Evolutionary conservation across 2,113 vertebrate species (phyloP).

Genomic region (Pterocles gutturalis): DNA sequence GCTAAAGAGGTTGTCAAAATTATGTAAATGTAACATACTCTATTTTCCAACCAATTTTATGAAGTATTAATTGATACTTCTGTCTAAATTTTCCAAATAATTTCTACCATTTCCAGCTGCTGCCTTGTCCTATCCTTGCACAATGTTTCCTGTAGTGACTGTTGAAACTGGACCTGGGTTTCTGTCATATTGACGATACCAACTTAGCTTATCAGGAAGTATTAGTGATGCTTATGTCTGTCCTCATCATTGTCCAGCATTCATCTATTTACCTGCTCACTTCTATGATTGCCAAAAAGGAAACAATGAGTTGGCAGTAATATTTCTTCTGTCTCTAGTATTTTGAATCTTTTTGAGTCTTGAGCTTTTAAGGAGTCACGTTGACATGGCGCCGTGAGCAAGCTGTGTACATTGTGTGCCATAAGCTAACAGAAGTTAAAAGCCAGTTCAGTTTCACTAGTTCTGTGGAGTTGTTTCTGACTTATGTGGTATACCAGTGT

Average conservation of each 20-base stretch:
- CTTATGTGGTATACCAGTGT: fast-evolving
- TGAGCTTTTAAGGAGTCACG: neutral
- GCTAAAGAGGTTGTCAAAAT: neutral
- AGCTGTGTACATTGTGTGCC: neutral
- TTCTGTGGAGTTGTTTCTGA: neutral
- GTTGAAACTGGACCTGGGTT: neutral
- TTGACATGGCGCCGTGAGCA: neutral
- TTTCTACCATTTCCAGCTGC: neutral
- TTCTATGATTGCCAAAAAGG: fast-evolving
- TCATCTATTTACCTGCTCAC: neutral
- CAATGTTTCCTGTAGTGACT: neutral
- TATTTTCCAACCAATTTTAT: neutral
- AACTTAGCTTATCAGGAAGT: neutral
- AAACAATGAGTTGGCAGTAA: neutral
- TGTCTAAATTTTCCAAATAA: neutral
- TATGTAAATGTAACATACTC: neutral
- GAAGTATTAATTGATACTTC: neutral
- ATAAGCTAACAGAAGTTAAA: neutral
- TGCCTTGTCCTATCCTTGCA: neutral
- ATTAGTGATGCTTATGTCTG: neutral
- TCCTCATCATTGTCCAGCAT: neutral
- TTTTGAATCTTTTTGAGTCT: neutral
- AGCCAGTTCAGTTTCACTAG: neutral
- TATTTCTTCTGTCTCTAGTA: neutral
- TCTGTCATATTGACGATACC: neutral